Evolutionary conservation across 2,113 vertebrate genomes (phyloP), one percentile per base, ranked within the genome.

Genomic region (Vimba vimba): DNA sequence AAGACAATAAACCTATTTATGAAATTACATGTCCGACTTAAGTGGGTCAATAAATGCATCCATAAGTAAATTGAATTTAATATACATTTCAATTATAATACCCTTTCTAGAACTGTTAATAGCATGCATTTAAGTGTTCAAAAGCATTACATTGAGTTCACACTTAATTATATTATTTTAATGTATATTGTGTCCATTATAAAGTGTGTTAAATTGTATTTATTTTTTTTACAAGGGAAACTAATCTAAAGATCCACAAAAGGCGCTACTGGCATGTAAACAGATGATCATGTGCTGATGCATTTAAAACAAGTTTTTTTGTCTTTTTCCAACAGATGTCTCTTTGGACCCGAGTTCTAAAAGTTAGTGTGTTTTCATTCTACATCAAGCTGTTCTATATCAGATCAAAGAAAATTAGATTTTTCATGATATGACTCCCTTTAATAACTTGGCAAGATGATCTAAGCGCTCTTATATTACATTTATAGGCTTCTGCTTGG

Each of bases 401-500:
- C 25, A 55, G 13, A 30, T 76, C n/a, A 50, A 76, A 52, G 13
- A 76, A 17, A 50, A 52, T 30, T 10, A 0, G n/a, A 19, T 55
- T 55, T 77, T 77, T 55, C 15, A 19, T 13, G 47, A 50, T 55
- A 33, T 30, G n/a, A 77, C 8, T 9, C 43, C 6, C 75, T 77
- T 77, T 55, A 77, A 77, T 55, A 77, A 19, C 75, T 77, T 55
- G 15, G 4, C 50, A 33, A 15, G 21, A 55, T 33, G 50, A 55
- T 55, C 25, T 77, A 55, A 77, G 75, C 25, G 12, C 50, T 55
- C 17, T 55, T 55, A 30, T 55, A 77, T 77, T 55, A 55, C 75
- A 77, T 55, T 30, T 55, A 55, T 17, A 11, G 75, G 75, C 27
- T 55, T 77, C 47, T 21, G 50, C 47, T 50, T 77, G 17, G 47